A percentile compares a stretch with the other conserved stretches of the same genome.
Evolutionary conservation across 2,113 vertebrate species (phyloP).

Genomic region (Progne subis): DNA sequence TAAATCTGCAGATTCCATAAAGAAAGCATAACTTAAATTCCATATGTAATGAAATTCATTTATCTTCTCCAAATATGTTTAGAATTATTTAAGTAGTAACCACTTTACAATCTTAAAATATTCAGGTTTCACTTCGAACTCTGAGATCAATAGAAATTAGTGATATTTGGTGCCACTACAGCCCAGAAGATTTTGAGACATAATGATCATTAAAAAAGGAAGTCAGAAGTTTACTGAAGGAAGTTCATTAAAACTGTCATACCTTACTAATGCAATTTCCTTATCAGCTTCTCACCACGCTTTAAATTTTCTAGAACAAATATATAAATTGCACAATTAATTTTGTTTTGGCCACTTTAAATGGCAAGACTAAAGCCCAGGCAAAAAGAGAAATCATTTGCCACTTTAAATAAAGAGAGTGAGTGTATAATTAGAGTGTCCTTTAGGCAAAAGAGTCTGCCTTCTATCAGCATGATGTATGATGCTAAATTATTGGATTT

Average conservation of each 20-base stretch:
- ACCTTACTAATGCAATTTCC: background rate
- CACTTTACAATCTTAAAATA: background rate
- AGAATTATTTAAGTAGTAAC: background rate
- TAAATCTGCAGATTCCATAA: background rate
- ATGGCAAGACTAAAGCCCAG: background rate
- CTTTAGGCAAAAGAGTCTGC: conserved; percentile 4
- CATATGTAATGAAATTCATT: background rate
- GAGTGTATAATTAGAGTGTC: background rate
- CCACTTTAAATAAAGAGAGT: background rate
- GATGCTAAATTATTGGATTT: background rate
- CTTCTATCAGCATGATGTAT: background rate
- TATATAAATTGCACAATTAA: background rate
- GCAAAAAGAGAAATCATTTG: background rate
- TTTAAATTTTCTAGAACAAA: conserved; percentile 22
- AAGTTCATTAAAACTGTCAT: background rate
- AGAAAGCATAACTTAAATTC: background rate
- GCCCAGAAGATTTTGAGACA: background rate
- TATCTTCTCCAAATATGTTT: background rate
- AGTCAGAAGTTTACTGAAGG: background rate
- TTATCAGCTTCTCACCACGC: background rate
- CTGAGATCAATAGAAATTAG: background rate
- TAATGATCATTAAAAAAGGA: background rate
- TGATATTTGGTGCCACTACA: background rate
- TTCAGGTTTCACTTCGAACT: background rate
- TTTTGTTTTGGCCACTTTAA: background rate